Conservation (phyloP, 1,140 invertebrate species). For the Zaprionus inermis region DNA sequence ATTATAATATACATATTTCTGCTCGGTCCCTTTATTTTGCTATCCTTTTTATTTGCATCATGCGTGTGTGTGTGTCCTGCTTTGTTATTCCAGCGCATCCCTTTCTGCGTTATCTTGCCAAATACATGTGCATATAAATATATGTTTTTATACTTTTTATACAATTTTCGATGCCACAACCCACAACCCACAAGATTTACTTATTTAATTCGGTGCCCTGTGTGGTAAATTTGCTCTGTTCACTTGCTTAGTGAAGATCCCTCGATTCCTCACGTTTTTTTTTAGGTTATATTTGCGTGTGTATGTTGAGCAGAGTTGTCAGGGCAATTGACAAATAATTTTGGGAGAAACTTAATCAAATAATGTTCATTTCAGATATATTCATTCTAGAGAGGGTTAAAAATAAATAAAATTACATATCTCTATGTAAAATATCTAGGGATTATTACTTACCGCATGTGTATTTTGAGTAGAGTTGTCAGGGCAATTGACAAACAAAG, state of each 20-base stretch:
- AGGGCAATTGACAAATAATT: neutral
- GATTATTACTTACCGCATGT: too few relatives aligned
- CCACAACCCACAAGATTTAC: conserved; percentile 56
- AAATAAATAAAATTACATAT: too few relatives aligned
- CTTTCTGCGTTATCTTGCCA: conserved; percentile 59
- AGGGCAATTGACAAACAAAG: too few relatives aligned
- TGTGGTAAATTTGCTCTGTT: conserved; percentile 40
- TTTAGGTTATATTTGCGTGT: neutral
- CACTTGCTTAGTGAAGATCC: neutral
- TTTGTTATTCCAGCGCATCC: conserved; percentile 34
- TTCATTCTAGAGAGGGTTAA: too few relatives aligned
- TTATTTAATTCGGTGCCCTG: conserved; percentile 61
- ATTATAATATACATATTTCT: conserved; percentile 33
- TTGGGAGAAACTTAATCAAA: too few relatives aligned
- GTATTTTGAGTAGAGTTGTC: too few relatives aligned
- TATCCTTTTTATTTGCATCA: conserved; percentile 20
- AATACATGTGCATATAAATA: neutral
- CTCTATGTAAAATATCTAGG: too few relatives aligned
- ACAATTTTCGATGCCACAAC: conserved; percentile 39
- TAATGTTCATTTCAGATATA: too few relatives aligned
- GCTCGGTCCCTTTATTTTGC: neutral
- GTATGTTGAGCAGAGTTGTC: neutral
- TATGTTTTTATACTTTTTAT: conserved; percentile 20
- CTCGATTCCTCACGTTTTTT: conserved; percentile 14
- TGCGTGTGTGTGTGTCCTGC: conserved; percentile 25